phyloP scores from a whole-genome alignment of 2,888 invertebrate species.

The Leptopilina drosophilae region DNA sequence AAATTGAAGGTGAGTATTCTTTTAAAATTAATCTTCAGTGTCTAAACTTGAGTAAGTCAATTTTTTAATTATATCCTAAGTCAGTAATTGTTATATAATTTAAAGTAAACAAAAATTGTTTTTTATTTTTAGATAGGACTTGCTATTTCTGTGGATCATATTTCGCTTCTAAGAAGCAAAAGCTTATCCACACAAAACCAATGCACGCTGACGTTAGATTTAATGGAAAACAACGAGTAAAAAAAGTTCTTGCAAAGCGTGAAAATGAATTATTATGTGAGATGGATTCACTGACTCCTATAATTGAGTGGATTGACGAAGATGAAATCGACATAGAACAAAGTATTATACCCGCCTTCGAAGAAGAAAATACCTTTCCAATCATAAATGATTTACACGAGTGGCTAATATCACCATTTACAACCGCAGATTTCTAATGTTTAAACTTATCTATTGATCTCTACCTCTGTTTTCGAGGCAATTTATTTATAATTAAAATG shows the following conservation, averaged over 20 bases:
- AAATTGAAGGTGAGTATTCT: not conserved
- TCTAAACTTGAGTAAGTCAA: not conserved
- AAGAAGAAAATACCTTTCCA: not conserved
- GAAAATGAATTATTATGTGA: conserved; percentile 7
- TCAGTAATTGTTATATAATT: not conserved
- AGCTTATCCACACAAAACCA: not conserved
- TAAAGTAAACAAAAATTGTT: not conserved
- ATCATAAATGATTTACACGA: not conserved
- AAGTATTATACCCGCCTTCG: not conserved
- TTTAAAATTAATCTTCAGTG: not conserved
- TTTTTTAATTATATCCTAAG: not conserved
- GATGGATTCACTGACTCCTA: conserved; percentile 4
- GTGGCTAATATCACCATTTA: not conserved
- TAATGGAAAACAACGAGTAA: not conserved
- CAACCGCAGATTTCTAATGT: not conserved
- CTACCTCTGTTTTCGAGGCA: too few relatives aligned
- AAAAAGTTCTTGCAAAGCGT: conserved; percentile 8
- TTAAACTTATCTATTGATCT: too few relatives aligned
- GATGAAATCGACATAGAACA: not conserved
- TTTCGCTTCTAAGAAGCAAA: conserved; percentile 23
- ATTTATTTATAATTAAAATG: too few relatives aligned
- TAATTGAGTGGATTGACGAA: conserved; percentile 10
- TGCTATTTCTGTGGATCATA: conserved; percentile 19
- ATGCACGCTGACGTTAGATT: not conserved
- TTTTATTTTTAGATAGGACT: conserved; percentile 11